Evolutionary conservation across 2,113 vertebrate genomes (phyloP).

Genomic region (Passer domesticus): DNA sequence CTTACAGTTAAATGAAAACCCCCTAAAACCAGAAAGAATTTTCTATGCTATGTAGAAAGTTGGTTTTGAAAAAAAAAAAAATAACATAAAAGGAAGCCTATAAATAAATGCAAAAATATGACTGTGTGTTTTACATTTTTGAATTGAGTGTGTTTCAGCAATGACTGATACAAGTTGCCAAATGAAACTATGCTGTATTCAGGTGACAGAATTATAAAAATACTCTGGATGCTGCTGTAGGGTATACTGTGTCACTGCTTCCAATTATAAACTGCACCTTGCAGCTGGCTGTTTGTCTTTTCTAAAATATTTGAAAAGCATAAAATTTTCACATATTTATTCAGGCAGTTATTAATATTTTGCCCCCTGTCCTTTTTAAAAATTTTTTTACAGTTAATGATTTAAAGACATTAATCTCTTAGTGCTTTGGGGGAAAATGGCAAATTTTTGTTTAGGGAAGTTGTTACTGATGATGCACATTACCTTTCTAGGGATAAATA

Average conservation of each 20-base stretch:
- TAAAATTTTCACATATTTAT: not conserved
- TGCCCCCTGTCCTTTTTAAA: not conserved
- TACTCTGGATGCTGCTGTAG: not conserved
- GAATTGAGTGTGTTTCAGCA: not conserved
- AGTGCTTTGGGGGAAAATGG: not conserved
- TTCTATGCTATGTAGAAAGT: conserved; percentile 47
- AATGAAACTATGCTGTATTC: conserved; percentile 3
- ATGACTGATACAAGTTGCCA: not conserved
- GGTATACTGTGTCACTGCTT: not conserved
- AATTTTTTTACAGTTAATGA: not conserved
- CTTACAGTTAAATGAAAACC: conserved; percentile 75
- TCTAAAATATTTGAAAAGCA: not conserved
- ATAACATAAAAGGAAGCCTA: not conserved
- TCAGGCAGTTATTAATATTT: not conserved
- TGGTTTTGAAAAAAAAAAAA: conserved; percentile 5
- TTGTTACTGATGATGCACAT: conserved; percentile 2
- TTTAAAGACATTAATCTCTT: not conserved
- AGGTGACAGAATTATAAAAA: conserved; percentile 18
- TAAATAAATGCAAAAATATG: conserved; percentile 56
- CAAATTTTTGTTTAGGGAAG: not conserved
- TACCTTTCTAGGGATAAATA: conserved; percentile 25
- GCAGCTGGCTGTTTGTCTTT: not conserved
- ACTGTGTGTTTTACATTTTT: conserved; percentile 19
- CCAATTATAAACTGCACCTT: not conserved
- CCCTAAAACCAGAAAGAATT: conserved; percentile 67